Base-by-base conservation (phyloP, 1,140 invertebrate genomes). In the Elysia chlorotica region DNA sequence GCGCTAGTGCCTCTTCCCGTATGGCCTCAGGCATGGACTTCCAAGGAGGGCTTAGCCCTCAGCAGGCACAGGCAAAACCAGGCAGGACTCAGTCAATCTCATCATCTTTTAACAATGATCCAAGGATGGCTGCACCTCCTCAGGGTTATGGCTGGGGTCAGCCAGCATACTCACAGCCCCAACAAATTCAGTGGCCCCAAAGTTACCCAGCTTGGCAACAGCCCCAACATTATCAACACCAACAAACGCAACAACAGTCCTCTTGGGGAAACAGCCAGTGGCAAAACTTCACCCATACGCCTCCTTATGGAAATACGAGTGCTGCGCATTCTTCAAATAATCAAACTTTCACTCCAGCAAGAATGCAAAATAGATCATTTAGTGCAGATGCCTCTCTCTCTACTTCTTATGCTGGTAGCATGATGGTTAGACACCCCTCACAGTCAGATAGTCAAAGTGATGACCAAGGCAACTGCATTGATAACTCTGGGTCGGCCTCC, bases 181-280 rank as follows among this genome's bases (percentile, higher is more conserved):
- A 10, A 23, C 61, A 63, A 33, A 25, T 31, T 3, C 10, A 33
- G 61, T 59, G 67, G 53, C 19, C 28, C 21, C 28, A 33, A 19
- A 56, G 17, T 17, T 67, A 36, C 48, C 67, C 70, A 37, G 28
- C 25, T 2, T 66, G 61, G 30, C 48, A 70, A 6, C 30, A 69
- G 23, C 65, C 53, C 0, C 73, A 74, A 36, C 73, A 61, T 35
- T 66, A 69, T n/a, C 56, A 48, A 17, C 37, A 74, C 3, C 65
- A 61, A 0, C 37, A 74, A 17, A 54, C 41, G 0, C 68, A 74
- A 14, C 67, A 57, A 17, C 48, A 65, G 19, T 67, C 57, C 2
- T 63, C 0, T 10, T 69, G 63, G 37, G 54, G 41, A 36, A 19
- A n/a, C 25, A 48, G 30, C 36, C 69, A 54, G 31, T 71, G 57